A percentile compares a stretch with the other conserved stretches of the same genome.
Conservation (phyloP, 1,140 invertebrate genomes). For the Penaeus indicus region DNA sequence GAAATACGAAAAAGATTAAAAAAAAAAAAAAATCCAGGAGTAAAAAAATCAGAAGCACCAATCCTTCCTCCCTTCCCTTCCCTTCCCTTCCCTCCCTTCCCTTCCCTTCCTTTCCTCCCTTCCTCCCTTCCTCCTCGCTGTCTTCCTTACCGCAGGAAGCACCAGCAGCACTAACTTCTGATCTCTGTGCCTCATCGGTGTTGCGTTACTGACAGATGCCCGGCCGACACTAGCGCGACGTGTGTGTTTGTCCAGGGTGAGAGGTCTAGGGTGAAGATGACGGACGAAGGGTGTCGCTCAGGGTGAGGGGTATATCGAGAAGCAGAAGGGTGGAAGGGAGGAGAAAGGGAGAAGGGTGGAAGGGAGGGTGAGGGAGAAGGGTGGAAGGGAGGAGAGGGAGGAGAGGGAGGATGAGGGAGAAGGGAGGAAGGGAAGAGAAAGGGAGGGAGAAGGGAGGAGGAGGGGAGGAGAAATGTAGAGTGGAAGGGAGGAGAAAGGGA, state of each 20-base stretch:
- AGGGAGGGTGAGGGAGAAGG: not conserved
- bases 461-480: no score
- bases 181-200: no score
- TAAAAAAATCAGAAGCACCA: not conserved
- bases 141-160: not conserved
- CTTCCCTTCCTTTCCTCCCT: not conserved
- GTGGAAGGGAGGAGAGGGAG: not conserved
- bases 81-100: no score
- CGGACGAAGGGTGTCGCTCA: no score
- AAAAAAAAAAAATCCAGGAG: not conserved
- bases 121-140: not conserved
- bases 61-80: constrained; percentile 13
- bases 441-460: not conserved
- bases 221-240: no score
- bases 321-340: not conserved
- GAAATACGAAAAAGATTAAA: not conserved
- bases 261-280: no score
- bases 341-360: not conserved
- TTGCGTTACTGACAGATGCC: no score
- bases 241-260: no score
- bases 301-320: no score
- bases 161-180: no score
- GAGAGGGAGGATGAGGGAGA: not conserved
- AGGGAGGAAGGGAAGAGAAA: not conserved
- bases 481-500: not conserved